These are phyloP conservation scores for Acromyrmex echinatior DNA, from an alignment of 1,140 invertebrate genomes.

Conservation along the genomic window DNA sequence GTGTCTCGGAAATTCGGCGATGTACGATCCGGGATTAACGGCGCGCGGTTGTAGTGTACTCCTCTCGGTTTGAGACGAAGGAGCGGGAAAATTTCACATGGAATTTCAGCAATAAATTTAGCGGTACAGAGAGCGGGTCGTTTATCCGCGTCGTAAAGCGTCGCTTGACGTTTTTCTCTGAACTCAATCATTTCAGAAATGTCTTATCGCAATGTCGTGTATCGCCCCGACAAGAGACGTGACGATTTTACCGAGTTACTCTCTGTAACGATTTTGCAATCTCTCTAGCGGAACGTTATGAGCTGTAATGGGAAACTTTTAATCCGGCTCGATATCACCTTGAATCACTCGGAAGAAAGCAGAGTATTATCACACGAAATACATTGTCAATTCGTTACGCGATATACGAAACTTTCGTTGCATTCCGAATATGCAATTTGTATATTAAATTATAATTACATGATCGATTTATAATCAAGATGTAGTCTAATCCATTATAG, in stretches of 20 bases:
- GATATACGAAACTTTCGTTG: not conserved
- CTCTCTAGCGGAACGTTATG: not conserved
- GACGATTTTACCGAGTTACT: slow-evolving; percentile 29
- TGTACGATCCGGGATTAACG: slow-evolving; percentile 8
- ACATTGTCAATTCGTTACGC: slow-evolving; percentile 38
- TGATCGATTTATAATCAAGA: slow-evolving; percentile 21
- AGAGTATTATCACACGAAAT: not conserved
- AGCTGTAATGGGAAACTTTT: slow-evolving; percentile 26
- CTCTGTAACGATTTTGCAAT: slow-evolving; percentile 33
- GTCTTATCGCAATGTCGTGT: slow-evolving; percentile 31
- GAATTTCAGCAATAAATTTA: slow-evolving; percentile 63
- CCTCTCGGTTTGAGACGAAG: slow-evolving; percentile 2
- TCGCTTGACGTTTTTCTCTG: slow-evolving; percentile 22
- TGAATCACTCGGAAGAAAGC: not conserved
- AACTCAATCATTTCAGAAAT: slow-evolving; percentile 18
- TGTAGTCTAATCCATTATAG: slow-evolving; percentile 14
- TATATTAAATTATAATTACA: slow-evolving; percentile 17
- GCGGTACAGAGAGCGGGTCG: slow-evolving; percentile 19
- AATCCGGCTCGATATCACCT: not conserved
- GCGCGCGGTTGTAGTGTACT: not conserved
- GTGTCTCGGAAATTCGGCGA: slow-evolving; percentile 1
- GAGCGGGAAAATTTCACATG: not conserved
- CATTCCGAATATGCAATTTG: not conserved
- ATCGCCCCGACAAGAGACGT: slow-evolving; percentile 29
- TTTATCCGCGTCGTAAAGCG: slow-evolving; percentile 28